phyloP scores from a whole-genome alignment of 2,888 invertebrate species.

The Dione juno region DNA sequence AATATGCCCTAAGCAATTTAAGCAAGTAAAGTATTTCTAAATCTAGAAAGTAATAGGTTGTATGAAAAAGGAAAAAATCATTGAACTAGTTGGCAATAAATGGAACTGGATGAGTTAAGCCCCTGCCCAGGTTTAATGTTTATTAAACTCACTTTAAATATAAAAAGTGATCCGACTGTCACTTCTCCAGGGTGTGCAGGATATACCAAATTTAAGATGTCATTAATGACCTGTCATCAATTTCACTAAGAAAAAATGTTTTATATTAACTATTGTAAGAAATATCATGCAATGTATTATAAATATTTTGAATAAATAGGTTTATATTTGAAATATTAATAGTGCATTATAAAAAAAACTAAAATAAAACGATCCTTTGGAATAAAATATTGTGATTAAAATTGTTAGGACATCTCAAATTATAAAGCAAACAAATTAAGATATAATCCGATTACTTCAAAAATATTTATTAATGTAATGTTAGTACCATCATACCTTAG shows the following conservation, averaged over 20 bases:
- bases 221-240: constrained; percentile 61
- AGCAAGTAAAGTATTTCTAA: constrained; percentile 2
- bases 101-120: constrained; percentile 49
- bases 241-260: constrained; percentile 61
- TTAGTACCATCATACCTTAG: constrained; percentile 69
- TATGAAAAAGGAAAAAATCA: neutral
- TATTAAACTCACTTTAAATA: constrained; percentile 57
- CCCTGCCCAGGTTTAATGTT: constrained; percentile 48
- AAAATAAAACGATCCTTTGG: neutral
- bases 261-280: constrained; percentile 41
- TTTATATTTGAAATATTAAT: constrained; percentile 1
- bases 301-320: constrained; percentile 2
- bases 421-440: constrained; percentile 16
- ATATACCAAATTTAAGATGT: constrained; percentile 58
- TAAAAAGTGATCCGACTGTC: constrained; percentile 46
- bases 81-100: constrained; percentile 33
- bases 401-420: constrained; percentile 16
- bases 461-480: neutral
- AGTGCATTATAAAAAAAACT: constrained; percentile 11
- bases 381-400: constrained; percentile 17
- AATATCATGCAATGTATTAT: constrained; percentile 24
- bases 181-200: constrained; percentile 54
- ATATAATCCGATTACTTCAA: neutral
- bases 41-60: neutral
- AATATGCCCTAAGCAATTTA: constrained; percentile 1